Evolutionary conservation across 2,113 vertebrate genomes (phyloP).

Genomic region (Caranx melampygus): DNA sequence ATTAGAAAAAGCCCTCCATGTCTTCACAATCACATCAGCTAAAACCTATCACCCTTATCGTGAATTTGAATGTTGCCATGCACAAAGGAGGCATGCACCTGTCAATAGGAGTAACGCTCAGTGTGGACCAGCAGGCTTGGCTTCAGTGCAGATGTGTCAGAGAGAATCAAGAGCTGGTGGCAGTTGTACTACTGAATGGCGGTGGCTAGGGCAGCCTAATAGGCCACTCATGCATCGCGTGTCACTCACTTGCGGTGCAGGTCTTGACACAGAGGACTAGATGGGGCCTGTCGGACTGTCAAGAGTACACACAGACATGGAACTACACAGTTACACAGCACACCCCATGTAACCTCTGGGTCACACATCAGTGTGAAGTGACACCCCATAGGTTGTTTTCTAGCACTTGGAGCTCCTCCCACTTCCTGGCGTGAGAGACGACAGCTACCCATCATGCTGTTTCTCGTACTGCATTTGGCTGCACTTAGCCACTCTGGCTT

Average conservation of each 20-base stretch:
- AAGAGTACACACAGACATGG: constrained; percentile 42
- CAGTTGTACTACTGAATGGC: constrained; percentile 36
- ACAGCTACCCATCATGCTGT: background rate
- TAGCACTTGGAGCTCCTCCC: constrained; percentile 26
- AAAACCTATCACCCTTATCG: constrained; percentile 41
- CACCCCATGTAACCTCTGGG: constrained; percentile 14
- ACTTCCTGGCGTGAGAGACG: constrained; percentile 47
- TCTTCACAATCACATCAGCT: constrained; percentile 38
- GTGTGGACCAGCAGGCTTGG: constrained; percentile 47
- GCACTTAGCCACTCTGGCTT: constrained; percentile 11
- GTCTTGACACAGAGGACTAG: constrained; percentile 52
- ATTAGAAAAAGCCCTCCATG: constrained; percentile 65
- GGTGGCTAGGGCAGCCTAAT: constrained; percentile 53
- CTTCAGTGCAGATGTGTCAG: constrained; percentile 64
- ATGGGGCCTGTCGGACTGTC: constrained; percentile 47
- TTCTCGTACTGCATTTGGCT: background rate
- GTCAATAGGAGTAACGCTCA: constrained; percentile 67
- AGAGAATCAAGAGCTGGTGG: constrained; percentile 52
- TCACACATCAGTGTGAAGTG: constrained; percentile 33
- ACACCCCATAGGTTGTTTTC: constrained; percentile 29
- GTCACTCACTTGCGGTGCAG: constrained; percentile 60
- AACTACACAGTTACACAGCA: constrained; percentile 20
- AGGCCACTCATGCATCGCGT: constrained; percentile 55
- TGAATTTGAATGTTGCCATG: constrained; percentile 54
- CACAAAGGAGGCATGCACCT: constrained; percentile 47